Evolutionary conservation across 1,140 invertebrate genomes (phyloP), one percentile per base, ranked within the genome.

Genomic region (Vanessa tameamea): DNA sequence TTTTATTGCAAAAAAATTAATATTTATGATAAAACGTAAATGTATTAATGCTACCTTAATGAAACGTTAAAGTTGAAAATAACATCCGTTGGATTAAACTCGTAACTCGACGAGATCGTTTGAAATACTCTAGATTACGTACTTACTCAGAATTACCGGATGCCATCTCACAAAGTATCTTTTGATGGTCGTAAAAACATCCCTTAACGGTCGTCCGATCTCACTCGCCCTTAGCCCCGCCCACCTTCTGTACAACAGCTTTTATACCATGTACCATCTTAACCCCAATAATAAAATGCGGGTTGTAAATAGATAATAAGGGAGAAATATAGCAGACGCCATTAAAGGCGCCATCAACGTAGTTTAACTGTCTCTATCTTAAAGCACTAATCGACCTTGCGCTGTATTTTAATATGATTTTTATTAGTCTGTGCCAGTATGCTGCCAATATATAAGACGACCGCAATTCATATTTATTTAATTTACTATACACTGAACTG

Each of bases 221-320:
- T 82, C 76, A 68, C 77, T 86, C 80, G 79, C 81, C 82, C 81
- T 82, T 76, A 81, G 78, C 83, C 83, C 83, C 85, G 84, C 88
- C 90, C 76, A 85, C 71, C 76, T 81, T 75, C 79, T 86, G 78
- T 84, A 81, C 78, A 76, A 82, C 85, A 86, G 82, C 88, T 88
- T 91, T 92, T 92, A 88, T 90, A 69, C 79, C 79, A 83, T 83
- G 85, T 84, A 78, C 78, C 82, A 81, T 89, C 89, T 91, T 92
- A 92, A 91, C 90, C 90, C 90, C 89, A 91, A 92, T 92, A 92
- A 92, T 91, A 91, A 92, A 92, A 92, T 92, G 89, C 83, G 85
- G 87, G 86, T 86, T 87, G 90, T 92, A 92, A 92, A 92, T 91
- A 91, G 89, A 92, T 92, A 92, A 92, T 92, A 92, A 88, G 89